A percentile compares a stretch with the other conserved stretches of the same genome.
phyloP scores from a whole-genome alignment of 2,113 vertebrate species.

The Atrichornis clamosus region DNA sequence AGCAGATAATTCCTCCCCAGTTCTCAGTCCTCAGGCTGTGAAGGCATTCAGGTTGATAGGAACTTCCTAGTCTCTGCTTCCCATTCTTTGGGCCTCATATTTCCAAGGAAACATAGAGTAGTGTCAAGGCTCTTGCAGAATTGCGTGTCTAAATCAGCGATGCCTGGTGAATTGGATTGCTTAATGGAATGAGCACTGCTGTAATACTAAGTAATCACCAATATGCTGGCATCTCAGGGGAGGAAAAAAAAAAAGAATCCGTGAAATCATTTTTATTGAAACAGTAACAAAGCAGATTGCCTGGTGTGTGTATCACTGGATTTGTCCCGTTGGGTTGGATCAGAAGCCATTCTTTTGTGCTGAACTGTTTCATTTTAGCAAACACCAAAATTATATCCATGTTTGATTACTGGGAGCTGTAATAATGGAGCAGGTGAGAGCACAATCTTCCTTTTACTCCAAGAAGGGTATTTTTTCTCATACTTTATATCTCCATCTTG shows the following conservation, averaged over 20 bases:
- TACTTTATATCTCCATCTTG: background rate
- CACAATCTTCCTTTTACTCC: background rate
- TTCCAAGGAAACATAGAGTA: background rate
- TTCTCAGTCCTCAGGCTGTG: background rate
- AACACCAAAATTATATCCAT: background rate
- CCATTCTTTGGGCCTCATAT: background rate
- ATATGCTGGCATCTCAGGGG: background rate
- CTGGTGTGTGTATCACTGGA: background rate
- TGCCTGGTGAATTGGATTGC: background rate
- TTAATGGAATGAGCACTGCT: background rate
- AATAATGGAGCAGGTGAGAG: background rate
- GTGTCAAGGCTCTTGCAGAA: background rate
- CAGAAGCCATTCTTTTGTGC: background rate
- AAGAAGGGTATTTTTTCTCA: background rate
- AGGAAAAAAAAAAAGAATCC: background rate
- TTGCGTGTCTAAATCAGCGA: background rate
- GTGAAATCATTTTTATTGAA: constrained; percentile 20
- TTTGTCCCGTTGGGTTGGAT: background rate
- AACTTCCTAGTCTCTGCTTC: background rate
- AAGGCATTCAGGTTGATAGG: background rate
- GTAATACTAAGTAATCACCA: constrained; percentile 5
- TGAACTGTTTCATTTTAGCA: background rate
- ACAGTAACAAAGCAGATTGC: constrained; percentile 16
- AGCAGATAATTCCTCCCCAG: background rate
- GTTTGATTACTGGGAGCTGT: background rate